Percentiles rank a stretch among this genome's conserved stretches.
Evolutionary conservation across 2,888 invertebrate genomes (phyloP).

Genomic region (Automeris io): DNA sequence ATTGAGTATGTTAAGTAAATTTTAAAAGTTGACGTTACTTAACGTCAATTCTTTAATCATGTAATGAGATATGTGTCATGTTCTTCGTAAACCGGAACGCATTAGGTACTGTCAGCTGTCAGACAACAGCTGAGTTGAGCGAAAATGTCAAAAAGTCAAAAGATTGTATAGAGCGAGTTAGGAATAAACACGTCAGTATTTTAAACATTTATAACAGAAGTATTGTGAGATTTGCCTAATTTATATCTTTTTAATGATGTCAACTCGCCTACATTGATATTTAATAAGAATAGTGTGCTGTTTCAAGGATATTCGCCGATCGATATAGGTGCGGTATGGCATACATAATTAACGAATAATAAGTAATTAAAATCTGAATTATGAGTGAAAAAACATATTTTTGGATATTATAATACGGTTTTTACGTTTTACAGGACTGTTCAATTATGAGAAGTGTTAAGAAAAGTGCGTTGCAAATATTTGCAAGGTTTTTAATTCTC

Average conservation of each 20-base stretch:
- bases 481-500: constrained; percentile 23
- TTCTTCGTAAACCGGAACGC: too few species aligned
- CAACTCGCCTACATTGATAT: not conserved
- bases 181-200: constrained; percentile 60
- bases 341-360: not conserved
- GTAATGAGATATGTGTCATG: too few species aligned
- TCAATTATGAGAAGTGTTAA: constrained; percentile 29
- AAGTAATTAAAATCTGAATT: constrained; percentile 11
- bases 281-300: constrained; percentile 13
- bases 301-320: constrained; percentile 20
- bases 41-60: too few species aligned
- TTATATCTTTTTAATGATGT: not conserved
- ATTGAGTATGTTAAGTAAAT: too few species aligned
- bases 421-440: constrained; percentile 22
- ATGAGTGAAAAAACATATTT: constrained; percentile 18
- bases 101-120: too few species aligned
- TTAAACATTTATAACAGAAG: constrained; percentile 19
- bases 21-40: too few species aligned
- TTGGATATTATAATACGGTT: not conserved
- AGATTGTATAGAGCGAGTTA: constrained; percentile 43
- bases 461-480: constrained; percentile 16
- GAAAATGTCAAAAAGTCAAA: too few species aligned
- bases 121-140: constrained; percentile 29
- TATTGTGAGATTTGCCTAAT: not conserved
- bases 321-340: constrained; percentile 16